These are phyloP conservation scores for Nothura maculosa DNA, from an alignment of 2,797 vertebrate species.

Conservation along the genomic window DNA sequence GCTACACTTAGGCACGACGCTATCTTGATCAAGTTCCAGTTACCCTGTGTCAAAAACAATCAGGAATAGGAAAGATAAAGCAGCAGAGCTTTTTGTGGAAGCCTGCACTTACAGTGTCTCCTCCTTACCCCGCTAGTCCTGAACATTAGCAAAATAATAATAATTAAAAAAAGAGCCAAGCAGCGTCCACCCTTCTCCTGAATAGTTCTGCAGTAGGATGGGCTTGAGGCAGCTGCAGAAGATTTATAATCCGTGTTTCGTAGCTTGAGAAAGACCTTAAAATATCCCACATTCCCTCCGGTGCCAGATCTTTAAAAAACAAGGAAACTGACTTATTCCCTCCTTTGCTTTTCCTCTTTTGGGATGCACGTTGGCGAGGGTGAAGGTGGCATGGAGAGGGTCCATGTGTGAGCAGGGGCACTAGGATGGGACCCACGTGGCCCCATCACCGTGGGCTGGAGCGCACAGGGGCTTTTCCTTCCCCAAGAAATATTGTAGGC, in stretches of 20 bases:
- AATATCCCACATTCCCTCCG: not conserved
- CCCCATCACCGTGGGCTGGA: rapidly evolving
- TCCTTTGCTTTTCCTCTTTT: not conserved
- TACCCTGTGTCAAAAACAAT: conserved; percentile 52
- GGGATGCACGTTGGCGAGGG: rapidly evolving
- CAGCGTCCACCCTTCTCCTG: not conserved
- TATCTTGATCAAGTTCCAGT: conserved; percentile 54
- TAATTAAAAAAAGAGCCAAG: not conserved
- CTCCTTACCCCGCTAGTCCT: conserved; percentile 18
- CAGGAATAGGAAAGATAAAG: conserved; percentile 37
- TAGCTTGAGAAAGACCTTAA: conserved; percentile 15
- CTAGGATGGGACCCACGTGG: not conserved
- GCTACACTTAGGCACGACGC: conserved; percentile 41
- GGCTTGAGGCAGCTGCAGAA: not conserved
- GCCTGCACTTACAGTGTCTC: not conserved
- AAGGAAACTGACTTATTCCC: not conserved
- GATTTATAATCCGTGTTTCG: not conserved
- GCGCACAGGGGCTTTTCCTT: conserved; percentile 32
- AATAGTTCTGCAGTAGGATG: not conserved
- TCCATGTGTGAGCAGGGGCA: rapidly evolving
- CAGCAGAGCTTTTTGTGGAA: not conserved
- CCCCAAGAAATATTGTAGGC: conserved; percentile 63
- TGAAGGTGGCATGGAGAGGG: rapidly evolving
- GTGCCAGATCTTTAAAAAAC: not conserved
- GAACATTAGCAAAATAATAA: not conserved